A percentile compares a stretch with the other conserved stretches of the same genome.
Conservation (phyloP, 2,888 invertebrate genomes). For the Orgyia antiqua region DNA sequence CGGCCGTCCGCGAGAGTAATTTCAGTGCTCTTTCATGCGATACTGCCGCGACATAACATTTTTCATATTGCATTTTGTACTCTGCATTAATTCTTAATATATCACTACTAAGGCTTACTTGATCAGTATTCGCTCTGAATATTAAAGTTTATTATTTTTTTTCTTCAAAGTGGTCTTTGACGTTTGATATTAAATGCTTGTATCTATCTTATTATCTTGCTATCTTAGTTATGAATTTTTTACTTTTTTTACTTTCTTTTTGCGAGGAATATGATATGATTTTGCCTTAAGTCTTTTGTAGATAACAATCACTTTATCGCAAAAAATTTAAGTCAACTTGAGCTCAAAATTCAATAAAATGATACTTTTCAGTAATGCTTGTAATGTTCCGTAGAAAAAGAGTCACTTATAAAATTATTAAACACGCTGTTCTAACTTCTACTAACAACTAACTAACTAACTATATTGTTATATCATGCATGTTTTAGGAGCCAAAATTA, state of each 20-base stretch:
- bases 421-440: too few species aligned
- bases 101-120: slow-evolving; percentile 6
- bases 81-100: slow-evolving; percentile 18
- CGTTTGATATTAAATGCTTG: slow-evolving; percentile 4
- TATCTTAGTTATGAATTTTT: slow-evolving; percentile 1
- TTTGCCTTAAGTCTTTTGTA: slow-evolving; percentile 1
- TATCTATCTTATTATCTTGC: too few species aligned
- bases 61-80: slow-evolving; percentile 23
- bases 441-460: too few species aligned
- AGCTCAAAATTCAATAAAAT: too few species aligned
- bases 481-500: too few species aligned
- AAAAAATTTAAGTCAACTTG: too few species aligned
- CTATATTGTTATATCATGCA: too few species aligned
- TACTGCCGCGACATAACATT: slow-evolving; percentile 16
- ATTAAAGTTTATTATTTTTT: slow-evolving; percentile 5
- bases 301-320: too few species aligned
- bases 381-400: too few species aligned
- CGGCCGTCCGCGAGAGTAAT: slow-evolving; percentile 12
- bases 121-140: slow-evolving; percentile 10
- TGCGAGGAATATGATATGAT: slow-evolving; percentile 1
- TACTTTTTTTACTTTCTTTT: slow-evolving; percentile 2
- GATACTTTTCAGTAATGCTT: too few species aligned
- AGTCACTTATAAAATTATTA: too few species aligned
- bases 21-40: slow-evolving; percentile 14
- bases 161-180: slow-evolving; percentile 6